Evolutionary conservation across 2,797 vertebrate genomes (phyloP), one percentile per base, ranked within the genome.

Genomic region (Meda fulgida): DNA sequence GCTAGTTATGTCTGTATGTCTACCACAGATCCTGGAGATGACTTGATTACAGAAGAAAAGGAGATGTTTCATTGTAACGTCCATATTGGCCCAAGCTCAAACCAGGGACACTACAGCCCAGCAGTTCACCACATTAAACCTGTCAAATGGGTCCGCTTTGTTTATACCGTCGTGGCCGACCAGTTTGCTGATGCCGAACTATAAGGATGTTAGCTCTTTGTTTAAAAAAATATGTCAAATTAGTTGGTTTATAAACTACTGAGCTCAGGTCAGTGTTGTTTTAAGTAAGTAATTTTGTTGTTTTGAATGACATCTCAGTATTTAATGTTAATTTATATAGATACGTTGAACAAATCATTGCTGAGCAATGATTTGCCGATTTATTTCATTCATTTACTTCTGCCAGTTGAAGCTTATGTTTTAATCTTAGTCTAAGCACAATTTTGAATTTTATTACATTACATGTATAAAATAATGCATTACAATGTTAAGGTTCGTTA

Each of bases 171-270:
- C 9, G 93, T 90, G 76, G 72, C 53, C 1, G 93, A 84, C 48
- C 95, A 96, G 92, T 96, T 95, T 3, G 85, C 85, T 11, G 94
- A 96, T 0, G 92, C 91, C 29, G 92, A 94, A 5, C 89, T 92
- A 18, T 90, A 71, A 88, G 63, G 29, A 36, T 67, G 66, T 36
- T 80, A 36, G 40, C 29, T 80, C 38, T 13, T 51, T 48, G 29
- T 69, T n/a, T 5, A 58, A 70, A 58, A 19, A 26, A 6, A 19
- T 16, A n/a, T 60, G 34, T 63, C 8, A 48, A 26, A 16, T 34
- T 23, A 11, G 19, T 46, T 78, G 1, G 9, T 81, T 38, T 40
- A 40, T 55, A 40, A 38, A 38, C 31, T 26, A 11, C 46, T 81
- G 48, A 81, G 43, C 21, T 51, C 63, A 67, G 43, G 29, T 9